Evolutionary conservation across 2,797 vertebrate species (phyloP).

Genomic region (Neosilurus mollespiculum): DNA sequence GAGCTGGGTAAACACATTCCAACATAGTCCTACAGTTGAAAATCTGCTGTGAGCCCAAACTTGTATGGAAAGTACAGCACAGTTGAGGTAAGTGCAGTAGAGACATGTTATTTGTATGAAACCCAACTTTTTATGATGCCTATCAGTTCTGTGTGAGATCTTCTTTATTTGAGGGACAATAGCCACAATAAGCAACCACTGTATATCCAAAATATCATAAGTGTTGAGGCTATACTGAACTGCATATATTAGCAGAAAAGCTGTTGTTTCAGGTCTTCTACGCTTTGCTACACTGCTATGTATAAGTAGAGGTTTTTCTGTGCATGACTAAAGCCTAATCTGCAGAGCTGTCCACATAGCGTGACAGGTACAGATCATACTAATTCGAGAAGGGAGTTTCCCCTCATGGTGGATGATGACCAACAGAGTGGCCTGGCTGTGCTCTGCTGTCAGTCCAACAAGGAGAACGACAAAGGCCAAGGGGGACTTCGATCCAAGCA

Average conservation of each 20-base stretch:
- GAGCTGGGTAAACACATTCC: not conserved
- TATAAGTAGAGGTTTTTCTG: not conserved
- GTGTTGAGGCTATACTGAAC: not conserved
- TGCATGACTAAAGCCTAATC: slow-evolving; percentile 19
- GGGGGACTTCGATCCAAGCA: slow-evolving; percentile 33
- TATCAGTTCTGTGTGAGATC: not conserved
- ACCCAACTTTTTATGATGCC: not conserved
- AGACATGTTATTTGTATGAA: not conserved
- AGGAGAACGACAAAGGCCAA: slow-evolving; percentile 32
- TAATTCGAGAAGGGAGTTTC: slow-evolving; percentile 52
- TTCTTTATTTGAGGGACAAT: not conserved
- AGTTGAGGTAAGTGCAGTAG: not conserved
- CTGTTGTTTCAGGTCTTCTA: not conserved
- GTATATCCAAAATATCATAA: not conserved
- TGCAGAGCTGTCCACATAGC: slow-evolving; percentile 26
- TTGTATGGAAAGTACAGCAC: not conserved
- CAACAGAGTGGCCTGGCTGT: slow-evolving; percentile 38
- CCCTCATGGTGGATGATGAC: slow-evolving; percentile 37
- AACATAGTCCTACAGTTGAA: not conserved
- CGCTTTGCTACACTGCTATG: not conserved
- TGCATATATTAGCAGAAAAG: not conserved
- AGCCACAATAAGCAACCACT: not conserved
- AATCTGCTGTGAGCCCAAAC: not conserved
- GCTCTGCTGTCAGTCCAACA: slow-evolving; percentile 39
- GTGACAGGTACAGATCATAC: slow-evolving; percentile 46